phyloP scores from a whole-genome alignment of 1,140 invertebrate species.

The Protaetia brevitarsis region DNA sequence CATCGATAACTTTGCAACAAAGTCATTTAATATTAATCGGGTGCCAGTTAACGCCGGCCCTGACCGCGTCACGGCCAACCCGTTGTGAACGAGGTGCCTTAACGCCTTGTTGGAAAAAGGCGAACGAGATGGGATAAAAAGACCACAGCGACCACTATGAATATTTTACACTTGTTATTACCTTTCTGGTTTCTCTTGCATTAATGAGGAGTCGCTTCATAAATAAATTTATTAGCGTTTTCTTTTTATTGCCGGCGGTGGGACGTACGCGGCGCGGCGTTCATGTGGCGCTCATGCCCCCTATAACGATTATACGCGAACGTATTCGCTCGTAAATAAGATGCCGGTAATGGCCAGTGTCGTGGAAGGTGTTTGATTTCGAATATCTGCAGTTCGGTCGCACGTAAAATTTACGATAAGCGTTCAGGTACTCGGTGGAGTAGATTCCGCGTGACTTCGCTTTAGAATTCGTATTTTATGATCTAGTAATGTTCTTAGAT shows the following conservation, averaged over 20 bases:
- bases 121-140: conserved; percentile 12
- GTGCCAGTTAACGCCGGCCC: neutral
- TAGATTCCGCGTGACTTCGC: too few species aligned
- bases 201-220: conserved; percentile 8
- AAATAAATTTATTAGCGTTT: conserved; percentile 20
- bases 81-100: conserved; percentile 22
- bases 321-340: neutral
- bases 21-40: neutral
- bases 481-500: too few species aligned
- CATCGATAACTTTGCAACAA: too few species aligned
- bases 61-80: neutral
- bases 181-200: conserved; percentile 19
- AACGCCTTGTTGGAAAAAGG: conserved; percentile 28
- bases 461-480: too few species aligned
- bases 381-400: neutral
- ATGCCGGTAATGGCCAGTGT: neutral
- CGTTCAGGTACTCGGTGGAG: too few species aligned
- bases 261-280: neutral
- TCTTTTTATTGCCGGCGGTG: conserved; percentile 14
- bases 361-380: neutral
- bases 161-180: conserved; percentile 32
- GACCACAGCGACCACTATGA: conserved; percentile 27
- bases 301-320: neutral
- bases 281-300: neutral
- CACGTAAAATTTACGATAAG: neutral